Evolutionary conservation across 2,888 invertebrate species (phyloP).

Genomic region (Crossocerus cetratus): DNA sequence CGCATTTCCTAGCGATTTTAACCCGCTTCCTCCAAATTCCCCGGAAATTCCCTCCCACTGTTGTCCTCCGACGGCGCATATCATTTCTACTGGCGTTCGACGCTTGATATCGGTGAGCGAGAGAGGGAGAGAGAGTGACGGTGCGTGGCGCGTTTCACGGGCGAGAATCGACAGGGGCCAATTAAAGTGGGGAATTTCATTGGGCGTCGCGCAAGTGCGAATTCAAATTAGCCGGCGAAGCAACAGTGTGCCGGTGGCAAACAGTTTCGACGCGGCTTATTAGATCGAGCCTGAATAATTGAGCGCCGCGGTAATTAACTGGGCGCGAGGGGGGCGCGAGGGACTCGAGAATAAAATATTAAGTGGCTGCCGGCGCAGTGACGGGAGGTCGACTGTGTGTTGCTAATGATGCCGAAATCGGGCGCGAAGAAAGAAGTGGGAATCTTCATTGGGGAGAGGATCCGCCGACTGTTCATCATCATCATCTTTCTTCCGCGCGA

Average conservation of each 20-base stretch:
- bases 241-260: conserved; percentile 41
- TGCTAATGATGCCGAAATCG: neutral
- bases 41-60: too few species aligned
- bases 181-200: too few species aligned
- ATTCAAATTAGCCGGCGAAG: too few species aligned
- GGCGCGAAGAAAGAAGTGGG: neutral
- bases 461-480: too few species aligned
- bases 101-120: too few species aligned
- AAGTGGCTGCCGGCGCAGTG: neutral
- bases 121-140: too few species aligned
- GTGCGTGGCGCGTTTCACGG: neutral
- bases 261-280: conserved; percentile 50
- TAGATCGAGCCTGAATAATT: conserved; percentile 46
- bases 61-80: too few species aligned
- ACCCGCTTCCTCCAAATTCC: too few species aligned
- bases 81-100: too few species aligned
- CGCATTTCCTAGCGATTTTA: too few species aligned
- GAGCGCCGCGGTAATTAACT: conserved; percentile 48
- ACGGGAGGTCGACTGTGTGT: neutral
- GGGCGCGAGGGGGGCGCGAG: neutral
- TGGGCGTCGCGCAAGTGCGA: too few species aligned
- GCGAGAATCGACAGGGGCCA: too few species aligned
- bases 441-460: neutral
- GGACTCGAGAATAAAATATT: conserved; percentile 12
- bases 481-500: conserved; percentile 10